Conservation (phyloP, 2,113 vertebrate genomes). For the Theristicus caerulescens region DNA sequence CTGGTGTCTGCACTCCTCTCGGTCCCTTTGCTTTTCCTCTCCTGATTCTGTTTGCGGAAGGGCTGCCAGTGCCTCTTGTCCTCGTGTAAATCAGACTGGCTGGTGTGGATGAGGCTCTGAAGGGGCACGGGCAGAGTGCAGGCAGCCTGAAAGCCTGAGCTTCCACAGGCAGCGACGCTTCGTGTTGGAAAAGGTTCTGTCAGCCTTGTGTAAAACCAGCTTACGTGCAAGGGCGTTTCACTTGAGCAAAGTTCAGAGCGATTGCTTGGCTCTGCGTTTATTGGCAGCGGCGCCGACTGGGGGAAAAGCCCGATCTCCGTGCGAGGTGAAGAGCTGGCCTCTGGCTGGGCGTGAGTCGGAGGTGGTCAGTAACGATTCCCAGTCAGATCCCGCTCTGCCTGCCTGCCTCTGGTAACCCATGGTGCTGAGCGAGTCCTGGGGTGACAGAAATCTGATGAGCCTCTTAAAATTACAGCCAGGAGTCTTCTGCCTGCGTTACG, state of each 20-base stretch:
- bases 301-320: fast-evolving
- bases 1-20: neutral
- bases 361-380: neutral
- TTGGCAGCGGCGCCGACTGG: fast-evolving
- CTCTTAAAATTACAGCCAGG: neutral
- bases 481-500: fast-evolving
- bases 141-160: neutral
- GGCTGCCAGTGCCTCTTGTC: neutral
- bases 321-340: neutral
- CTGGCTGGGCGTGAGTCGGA: fast-evolving
- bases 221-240: fast-evolving
- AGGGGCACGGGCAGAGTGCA: neutral
- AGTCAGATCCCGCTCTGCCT: neutral
- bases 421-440: neutral
- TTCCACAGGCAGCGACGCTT: neutral
- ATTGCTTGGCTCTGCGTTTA: neutral
- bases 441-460: neutral
- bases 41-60: neutral
- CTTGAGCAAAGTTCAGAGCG: neutral
- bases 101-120: fast-evolving
- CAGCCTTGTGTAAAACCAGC: neutral
- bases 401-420: neutral
- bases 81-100: neutral
- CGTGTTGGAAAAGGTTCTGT: fast-evolving
- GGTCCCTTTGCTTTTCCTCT: neutral